These are phyloP conservation scores for Paralinhomoeus sp. DNA, from an alignment of 2,888 invertebrate genomes.

Conservation along the genomic window DNA sequence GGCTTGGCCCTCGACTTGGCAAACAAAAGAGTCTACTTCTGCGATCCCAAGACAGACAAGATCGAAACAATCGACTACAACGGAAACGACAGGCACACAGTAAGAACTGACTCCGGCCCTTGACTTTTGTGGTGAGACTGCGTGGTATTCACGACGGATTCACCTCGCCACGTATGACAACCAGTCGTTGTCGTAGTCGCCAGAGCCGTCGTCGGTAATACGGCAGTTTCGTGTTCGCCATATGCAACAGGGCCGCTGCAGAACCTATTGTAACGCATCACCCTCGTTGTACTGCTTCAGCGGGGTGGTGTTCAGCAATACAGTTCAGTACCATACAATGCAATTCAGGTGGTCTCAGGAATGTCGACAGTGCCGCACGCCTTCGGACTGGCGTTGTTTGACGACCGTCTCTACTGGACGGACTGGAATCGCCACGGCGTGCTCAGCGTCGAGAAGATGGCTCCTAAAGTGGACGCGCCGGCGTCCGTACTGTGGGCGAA, in stretches of 20 bases:
- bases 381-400: slow-evolving; percentile 77
- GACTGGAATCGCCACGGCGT: slow-evolving; percentile 46
- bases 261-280: no score
- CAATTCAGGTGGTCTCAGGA: slow-evolving; percentile 1
- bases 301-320: no score
- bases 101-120: slow-evolving; percentile 33
- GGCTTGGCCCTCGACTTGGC: slow-evolving; percentile 76
- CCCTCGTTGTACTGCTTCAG: no score
- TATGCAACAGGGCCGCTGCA: no score
- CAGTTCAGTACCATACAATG: no score
- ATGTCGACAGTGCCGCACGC: slow-evolving; percentile 60
- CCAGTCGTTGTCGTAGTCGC: no score
- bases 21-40: slow-evolving; percentile 74
- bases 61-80: slow-evolving; percentile 86
- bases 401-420: slow-evolving; percentile 75
- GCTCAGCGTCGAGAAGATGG: slow-evolving; percentile 22
- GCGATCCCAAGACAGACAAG: slow-evolving; percentile 76
- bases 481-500: slow-evolving; percentile 8
- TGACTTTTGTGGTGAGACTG: not conserved
- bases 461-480: slow-evolving; percentile 12
- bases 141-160: not conserved
- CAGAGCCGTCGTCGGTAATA: no score
- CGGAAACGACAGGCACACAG: slow-evolving; percentile 61
- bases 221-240: no score
- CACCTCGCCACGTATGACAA: no score